phyloP scores from a whole-genome alignment of 1,140 invertebrate genomes.

The Rhizoglyphus robini region DNA sequence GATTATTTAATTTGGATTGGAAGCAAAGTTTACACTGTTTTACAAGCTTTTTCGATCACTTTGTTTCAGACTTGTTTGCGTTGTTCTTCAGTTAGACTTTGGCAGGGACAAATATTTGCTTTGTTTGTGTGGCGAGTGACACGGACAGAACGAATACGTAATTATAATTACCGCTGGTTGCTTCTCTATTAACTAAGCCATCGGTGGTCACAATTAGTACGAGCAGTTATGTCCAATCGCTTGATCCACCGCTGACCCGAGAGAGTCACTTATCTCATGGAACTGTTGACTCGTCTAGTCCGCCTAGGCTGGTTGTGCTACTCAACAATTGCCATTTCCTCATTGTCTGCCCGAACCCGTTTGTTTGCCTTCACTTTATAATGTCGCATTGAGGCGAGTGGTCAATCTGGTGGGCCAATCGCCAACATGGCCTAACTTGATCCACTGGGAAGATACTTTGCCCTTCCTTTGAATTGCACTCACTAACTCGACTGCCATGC shows the following conservation, averaged over 20 bases:
- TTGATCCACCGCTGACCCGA: not conserved
- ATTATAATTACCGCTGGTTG: not conserved
- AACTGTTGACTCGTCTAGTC: not conserved
- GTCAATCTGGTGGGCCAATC: not conserved
- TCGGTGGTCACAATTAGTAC: not conserved
- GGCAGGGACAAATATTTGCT: slow-evolving; percentile 4
- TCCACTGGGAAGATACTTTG: no score
- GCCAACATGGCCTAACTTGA: no score
- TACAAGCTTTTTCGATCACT: no score
- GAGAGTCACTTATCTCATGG: no score
- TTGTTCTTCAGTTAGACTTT: not conserved
- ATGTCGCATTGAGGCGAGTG: not conserved
- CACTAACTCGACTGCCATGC: no score
- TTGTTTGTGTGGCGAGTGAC: not conserved
- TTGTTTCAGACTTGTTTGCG: no score
- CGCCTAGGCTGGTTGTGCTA: not conserved
- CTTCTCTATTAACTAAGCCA: not conserved
- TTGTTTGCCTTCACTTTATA: not conserved
- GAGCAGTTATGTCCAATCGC: not conserved
- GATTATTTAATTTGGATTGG: no score
- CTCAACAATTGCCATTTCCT: not conserved
- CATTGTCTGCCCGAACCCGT: not conserved
- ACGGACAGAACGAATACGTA: not conserved
- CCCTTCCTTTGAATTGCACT: no score
- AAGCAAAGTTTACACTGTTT: no score